Percentiles rank a stretch among this genome's conserved stretches.
Conservation (phyloP, 2,888 invertebrate genomes). For the Mimas tiliae region DNA sequence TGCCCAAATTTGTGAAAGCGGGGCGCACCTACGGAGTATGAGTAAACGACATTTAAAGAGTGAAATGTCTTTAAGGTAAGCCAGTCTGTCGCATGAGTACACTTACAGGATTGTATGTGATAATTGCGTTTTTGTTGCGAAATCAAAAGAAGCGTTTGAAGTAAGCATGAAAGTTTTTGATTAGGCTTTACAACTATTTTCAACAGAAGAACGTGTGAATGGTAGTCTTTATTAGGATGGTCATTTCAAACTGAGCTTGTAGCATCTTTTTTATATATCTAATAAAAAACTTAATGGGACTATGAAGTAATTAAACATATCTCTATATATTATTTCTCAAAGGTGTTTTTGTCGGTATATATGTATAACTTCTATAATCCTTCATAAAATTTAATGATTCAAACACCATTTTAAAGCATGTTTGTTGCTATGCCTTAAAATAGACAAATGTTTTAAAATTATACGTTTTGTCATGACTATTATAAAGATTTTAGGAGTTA, state of each 20-base stretch:
- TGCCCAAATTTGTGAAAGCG: conserved; percentile 6
- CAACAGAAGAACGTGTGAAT: background rate
- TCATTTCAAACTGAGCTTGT: background rate
- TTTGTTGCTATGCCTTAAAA: too few relatives aligned
- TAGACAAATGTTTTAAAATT: too few relatives aligned
- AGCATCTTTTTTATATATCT: too few relatives aligned
- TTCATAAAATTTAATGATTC: too few relatives aligned
- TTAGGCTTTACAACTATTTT: background rate
- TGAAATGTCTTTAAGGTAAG: background rate
- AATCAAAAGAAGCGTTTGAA: background rate
- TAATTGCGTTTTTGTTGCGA: background rate
- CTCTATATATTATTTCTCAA: too few relatives aligned
- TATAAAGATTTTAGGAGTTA: background rate
- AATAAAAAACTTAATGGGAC: too few relatives aligned
- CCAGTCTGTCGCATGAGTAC: background rate
- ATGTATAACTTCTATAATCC: too few relatives aligned
- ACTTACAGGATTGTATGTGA: background rate
- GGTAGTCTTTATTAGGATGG: background rate
- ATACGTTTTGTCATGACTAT: too few relatives aligned
- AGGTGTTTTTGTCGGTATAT: too few relatives aligned
- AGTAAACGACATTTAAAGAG: background rate
- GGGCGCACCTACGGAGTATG: background rate
- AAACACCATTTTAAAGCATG: too few relatives aligned
- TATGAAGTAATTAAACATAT: too few relatives aligned
- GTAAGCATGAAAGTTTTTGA: background rate